A percentile compares a stretch with the other conserved stretches of the same genome.
These are phyloP conservation scores for Zhengitettix transpicula DNA, from an alignment of 2,888 invertebrate genomes.

Conservation along the genomic window DNA sequence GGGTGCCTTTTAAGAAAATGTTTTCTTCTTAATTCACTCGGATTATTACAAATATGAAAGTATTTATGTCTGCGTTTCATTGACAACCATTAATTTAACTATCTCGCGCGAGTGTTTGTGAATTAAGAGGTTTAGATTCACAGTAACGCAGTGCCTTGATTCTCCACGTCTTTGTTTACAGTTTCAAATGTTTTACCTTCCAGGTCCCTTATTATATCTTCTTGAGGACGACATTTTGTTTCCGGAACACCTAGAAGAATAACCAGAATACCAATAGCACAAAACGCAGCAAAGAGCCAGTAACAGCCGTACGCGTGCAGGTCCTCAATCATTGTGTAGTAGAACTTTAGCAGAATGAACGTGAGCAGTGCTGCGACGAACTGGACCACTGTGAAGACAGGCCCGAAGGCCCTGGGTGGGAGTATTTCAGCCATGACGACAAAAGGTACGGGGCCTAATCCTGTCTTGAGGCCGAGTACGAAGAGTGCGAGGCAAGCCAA, in stretches of 20 bases:
- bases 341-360: not conserved
- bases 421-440: slow-evolving; percentile 35
- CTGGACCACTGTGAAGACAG: slow-evolving; percentile 24
- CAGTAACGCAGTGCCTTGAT: too few relatives aligned
- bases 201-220: not conserved
- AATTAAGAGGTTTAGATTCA: too few relatives aligned
- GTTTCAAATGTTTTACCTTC: not conserved
- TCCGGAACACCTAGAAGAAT: not conserved
- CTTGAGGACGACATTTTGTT: not conserved
- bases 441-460: slow-evolving; percentile 34
- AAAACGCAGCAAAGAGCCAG: slow-evolving; percentile 25
- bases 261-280: slow-evolving; percentile 10
- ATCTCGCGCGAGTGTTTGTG: too few relatives aligned
- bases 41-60: too few relatives aligned
- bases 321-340: not conserved
- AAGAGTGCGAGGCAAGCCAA: slow-evolving; percentile 31
- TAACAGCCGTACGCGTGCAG: not conserved
- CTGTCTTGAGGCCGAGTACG: slow-evolving; percentile 33
- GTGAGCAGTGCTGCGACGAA: slow-evolving; percentile 17
- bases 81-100: too few relatives aligned
- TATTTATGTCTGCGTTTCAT: too few relatives aligned
- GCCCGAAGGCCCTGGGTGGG: slow-evolving; percentile 25
- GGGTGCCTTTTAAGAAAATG: too few relatives aligned
- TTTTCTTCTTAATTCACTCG: too few relatives aligned
- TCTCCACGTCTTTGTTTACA: too few relatives aligned